phyloP scores from a whole-genome alignment of 2,888 invertebrate genomes.

The Drosophila rellima region DNA sequence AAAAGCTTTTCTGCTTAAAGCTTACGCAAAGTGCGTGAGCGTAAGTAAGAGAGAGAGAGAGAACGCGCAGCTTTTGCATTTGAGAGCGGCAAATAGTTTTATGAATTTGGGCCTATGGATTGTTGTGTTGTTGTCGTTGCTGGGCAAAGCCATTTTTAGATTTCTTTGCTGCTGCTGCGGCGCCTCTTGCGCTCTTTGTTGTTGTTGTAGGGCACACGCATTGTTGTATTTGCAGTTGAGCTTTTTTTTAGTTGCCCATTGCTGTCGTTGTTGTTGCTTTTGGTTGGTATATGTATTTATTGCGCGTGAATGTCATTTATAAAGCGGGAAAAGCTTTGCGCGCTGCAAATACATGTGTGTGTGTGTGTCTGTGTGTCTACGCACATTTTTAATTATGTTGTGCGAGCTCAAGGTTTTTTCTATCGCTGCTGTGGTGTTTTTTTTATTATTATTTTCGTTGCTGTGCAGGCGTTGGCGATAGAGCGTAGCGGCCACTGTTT shows the following conservation, averaged over 20 bases:
- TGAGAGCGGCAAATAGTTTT: conserved; percentile 17
- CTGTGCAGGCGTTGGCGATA: conserved; percentile 74
- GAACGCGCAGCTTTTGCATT: conserved; percentile 45
- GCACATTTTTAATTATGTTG: conserved; percentile 83
- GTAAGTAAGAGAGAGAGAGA: background rate
- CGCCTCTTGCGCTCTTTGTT: conserved; percentile 31
- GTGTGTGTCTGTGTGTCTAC: conserved; percentile 60
- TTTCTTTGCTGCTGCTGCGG: conserved; percentile 7
- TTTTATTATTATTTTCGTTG: conserved; percentile 55
- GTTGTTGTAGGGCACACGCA: conserved; percentile 41
- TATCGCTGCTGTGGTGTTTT: conserved; percentile 43
- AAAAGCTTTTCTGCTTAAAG: conserved; percentile 60
- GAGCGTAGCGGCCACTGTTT: conserved; percentile 42
- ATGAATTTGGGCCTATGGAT: conserved; percentile 23
- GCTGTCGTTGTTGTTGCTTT: conserved; percentile 15
- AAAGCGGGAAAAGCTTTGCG: conserved; percentile 71
- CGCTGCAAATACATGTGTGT: conserved; percentile 56
- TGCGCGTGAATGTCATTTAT: conserved; percentile 81
- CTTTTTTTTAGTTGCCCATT: conserved; percentile 54
- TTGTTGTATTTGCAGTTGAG: conserved; percentile 77
- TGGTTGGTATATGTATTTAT: conserved; percentile 53
- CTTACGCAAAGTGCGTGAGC: conserved; percentile 57
- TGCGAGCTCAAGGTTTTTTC: conserved; percentile 81
- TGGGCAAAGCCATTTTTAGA: conserved; percentile 23
- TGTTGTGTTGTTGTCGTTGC: conserved; percentile 2